phyloP scores from a whole-genome alignment of 2,888 invertebrate genomes.

The Eupithecia pulchellata region DNA sequence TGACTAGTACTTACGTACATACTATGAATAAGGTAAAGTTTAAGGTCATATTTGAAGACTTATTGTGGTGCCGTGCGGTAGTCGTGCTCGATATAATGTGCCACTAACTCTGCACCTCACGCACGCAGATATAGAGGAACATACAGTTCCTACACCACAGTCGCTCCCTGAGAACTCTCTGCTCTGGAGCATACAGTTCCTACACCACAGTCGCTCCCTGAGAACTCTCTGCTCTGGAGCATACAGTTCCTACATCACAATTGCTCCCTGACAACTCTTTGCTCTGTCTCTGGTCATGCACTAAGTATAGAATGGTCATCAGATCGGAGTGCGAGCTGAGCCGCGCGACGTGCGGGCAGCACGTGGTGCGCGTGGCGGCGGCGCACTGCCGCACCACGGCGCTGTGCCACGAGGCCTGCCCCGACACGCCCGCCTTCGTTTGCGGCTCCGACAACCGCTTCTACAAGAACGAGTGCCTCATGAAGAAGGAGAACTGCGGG shows the following conservation, averaged over 20 bases:
- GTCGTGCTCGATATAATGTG: too few species aligned
- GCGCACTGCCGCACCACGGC: conserved; percentile 95
- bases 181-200: too few species aligned
- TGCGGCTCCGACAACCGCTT: conserved; percentile 96
- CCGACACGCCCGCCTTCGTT: conserved; percentile 91
- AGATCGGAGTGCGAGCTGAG: conserved; percentile 94
- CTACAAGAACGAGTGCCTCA: conserved; percentile 95
- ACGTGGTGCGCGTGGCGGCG: conserved; percentile 92
- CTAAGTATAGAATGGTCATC: conserved; percentile 31
- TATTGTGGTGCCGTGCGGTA: too few species aligned
- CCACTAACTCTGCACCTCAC: too few species aligned
- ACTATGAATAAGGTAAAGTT: too few species aligned
- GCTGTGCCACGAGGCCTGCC: conserved; percentile 90
- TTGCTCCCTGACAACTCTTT: neutral
- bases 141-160: neutral
- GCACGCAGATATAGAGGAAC: neutral
- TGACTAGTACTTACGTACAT: too few species aligned
- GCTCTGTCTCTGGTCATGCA: neutral
- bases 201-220: neutral
- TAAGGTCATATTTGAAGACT: too few species aligned
- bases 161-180: neutral
- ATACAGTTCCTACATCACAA: neutral
- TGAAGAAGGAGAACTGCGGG: conserved; percentile 96
- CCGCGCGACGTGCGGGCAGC: conserved; percentile 92
- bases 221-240: neutral